Evolutionary conservation across 2,113 vertebrate genomes (phyloP), one percentile per base, ranked within the genome.

Genomic region (Vombatus ursinus): DNA sequence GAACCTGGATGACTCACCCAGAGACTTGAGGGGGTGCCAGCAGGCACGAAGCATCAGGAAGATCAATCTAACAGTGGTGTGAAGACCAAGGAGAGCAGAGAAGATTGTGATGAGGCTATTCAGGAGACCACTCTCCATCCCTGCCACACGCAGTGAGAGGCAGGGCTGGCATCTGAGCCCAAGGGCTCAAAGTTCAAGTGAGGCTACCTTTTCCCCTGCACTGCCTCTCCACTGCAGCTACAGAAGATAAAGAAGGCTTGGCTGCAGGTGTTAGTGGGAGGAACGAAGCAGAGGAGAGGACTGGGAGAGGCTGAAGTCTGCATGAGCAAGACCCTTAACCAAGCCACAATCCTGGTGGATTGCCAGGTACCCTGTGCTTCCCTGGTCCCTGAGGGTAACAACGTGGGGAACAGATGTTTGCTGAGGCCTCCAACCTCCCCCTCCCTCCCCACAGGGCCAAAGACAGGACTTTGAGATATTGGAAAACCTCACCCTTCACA

Each of bases 381-480:
- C 52, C 23, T 52, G n/a, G n/a, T n/a, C n/a, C n/a, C n/a, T n/a
- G n/a, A n/a, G n/a, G n/a, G n/a, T n/a, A n/a, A n/a, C n/a, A n/a
- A n/a, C n/a, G n/a, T n/a, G 44, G 90, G 37, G 90, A 90, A 3
- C 90, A 84, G 51, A 90, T 89, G n/a, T 93, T 84, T 94, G 89
- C 50, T 52, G 91, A 84, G 68, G n/a, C 1, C 68, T 84, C n/a
- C 68, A 84, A n/a, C 5, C 14, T 68, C 4, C 68, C n/a, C 37
- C n/a, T 44, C 16, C 16, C 7, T n/a, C n/a, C 16, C 68, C n/a
- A 89, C 24, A 91, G 49, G 7, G 5, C 3, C 48, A 50, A 94
- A 90, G 24, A n/a, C 12, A 89, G 47, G 89, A 92, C 31, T 22
- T 50, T 94, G 68, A 9, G 23, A 90, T 91, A 49, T 0, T 2